A percentile compares a stretch with the other conserved stretches of the same genome.
These are phyloP conservation scores for Lysandra coridon DNA, from an alignment of 2,888 invertebrate genomes.

Conservation along the genomic window DNA sequence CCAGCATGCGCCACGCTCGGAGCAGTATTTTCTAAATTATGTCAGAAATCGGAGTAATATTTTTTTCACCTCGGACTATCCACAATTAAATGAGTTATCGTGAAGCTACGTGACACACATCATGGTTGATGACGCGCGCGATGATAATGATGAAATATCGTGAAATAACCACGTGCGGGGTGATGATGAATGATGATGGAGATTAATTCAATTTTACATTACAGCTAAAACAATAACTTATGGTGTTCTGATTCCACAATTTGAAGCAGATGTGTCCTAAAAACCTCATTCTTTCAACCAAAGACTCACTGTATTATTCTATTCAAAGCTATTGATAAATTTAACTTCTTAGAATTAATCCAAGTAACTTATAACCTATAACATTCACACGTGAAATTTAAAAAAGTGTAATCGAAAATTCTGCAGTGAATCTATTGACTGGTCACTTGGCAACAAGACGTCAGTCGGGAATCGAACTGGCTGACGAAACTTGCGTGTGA, in stretches of 20 bases:
- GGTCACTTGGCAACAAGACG: no score
- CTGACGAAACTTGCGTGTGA: neutral
- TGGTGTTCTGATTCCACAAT: neutral
- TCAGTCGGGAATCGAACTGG: neutral
- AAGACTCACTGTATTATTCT: no score
- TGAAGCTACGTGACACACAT: neutral
- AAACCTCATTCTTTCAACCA: no score
- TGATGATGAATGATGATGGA: neutral
- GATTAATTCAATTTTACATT: neutral
- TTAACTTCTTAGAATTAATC: no score
- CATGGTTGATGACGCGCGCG: neutral
- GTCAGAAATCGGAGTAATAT: neutral
- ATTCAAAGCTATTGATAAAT: no score
- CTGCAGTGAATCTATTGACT: neutral
- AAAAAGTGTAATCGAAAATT: neutral
- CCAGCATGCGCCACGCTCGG: no score
- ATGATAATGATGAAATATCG: neutral
- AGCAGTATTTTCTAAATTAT: no score
- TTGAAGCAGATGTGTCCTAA: neutral
- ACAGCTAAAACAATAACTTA: neutral
- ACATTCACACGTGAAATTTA: no score
- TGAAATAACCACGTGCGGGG: neutral
- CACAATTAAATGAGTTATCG: neutral
- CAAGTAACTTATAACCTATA: no score
- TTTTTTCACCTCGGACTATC: neutral